These are phyloP conservation scores for Montipora efflorescens DNA, from an alignment of 64 coral and sea anemone species.

Conservation along the genomic window DNA sequence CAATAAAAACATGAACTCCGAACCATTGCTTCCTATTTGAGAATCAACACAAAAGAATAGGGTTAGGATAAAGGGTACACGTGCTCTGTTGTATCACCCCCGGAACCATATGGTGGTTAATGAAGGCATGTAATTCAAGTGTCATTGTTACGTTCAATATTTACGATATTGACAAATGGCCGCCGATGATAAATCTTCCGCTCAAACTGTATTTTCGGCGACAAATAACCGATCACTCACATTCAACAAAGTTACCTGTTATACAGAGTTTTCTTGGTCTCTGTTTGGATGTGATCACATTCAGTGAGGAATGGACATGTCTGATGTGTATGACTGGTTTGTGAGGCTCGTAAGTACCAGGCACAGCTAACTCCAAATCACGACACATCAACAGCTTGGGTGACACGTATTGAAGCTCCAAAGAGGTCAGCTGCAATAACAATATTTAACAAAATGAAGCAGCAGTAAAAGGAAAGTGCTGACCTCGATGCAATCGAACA, in stretches of 20 bases:
- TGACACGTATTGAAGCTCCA: conserved; percentile 97
- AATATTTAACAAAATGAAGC: background rate
- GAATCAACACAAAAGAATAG: background rate
- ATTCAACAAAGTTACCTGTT: conserved; percentile 54
- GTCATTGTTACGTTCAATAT: no score
- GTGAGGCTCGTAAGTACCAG: conserved; percentile 96
- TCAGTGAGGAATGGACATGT: conserved; percentile 89
- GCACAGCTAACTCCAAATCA: conserved; percentile 94
- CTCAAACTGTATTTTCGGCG: no score
- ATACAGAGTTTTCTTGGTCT: conserved; percentile 92
- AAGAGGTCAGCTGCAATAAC: conserved; percentile 85
- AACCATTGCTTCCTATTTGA: conserved; percentile 85
- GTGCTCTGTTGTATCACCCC: no score
- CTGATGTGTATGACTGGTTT: conserved; percentile 95
- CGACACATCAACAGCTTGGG: conserved; percentile 97
- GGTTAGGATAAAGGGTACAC: no score
- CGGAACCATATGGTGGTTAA: no score
- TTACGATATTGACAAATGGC: no score
- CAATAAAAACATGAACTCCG: conserved; percentile 95
- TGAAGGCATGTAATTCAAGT: no score
- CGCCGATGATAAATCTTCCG: no score
- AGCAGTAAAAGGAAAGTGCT: no score
- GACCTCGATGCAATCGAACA: no score
- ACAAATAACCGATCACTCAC: background rate
- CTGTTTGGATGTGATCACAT: conserved; percentile 98